Evolutionary conservation across 2,797 vertebrate species (phyloP).

Genomic region (Antennarius maculatus): DNA sequence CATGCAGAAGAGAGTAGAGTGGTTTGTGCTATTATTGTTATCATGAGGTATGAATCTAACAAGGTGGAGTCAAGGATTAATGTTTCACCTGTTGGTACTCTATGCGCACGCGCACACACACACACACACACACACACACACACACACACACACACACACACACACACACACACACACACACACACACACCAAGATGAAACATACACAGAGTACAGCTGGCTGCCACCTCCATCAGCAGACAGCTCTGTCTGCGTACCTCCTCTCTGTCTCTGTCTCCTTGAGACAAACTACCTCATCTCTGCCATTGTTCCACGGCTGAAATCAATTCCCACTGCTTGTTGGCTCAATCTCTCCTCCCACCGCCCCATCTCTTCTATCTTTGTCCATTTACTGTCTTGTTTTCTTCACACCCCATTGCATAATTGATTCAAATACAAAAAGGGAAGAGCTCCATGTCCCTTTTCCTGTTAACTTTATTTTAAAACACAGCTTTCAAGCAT

Average conservation of each 20-base stretch:
- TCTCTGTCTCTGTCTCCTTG: slow-evolving; percentile 6
- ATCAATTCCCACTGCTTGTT: slow-evolving; percentile 59
- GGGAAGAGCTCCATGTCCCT: slow-evolving; percentile 58
- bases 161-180: not conserved
- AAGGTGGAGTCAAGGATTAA: not conserved
- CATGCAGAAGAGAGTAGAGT: not conserved
- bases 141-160: too few relatives aligned
- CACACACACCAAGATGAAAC: too few relatives aligned
- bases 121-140: too few relatives aligned
- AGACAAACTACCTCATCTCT: slow-evolving; percentile 69
- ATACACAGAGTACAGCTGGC: not conserved
- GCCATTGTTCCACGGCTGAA: slow-evolving; percentile 40
- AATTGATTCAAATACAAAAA: slow-evolving; percentile 59
- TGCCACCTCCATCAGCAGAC: slow-evolving; percentile 58
- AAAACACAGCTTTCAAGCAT: slow-evolving; percentile 1
- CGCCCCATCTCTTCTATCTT: not conserved
- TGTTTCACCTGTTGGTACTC: too few relatives aligned
- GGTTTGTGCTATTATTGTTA: not conserved
- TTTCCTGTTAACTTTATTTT: slow-evolving; percentile 17
- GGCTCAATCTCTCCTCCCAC: slow-evolving; percentile 25
- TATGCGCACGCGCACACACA: not conserved
- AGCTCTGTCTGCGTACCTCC: slow-evolving; percentile 43
- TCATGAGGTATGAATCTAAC: not conserved
- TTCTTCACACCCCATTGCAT: slow-evolving; percentile 54
- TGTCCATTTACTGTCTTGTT: slow-evolving; percentile 37